Conservation (phyloP, 2,113 vertebrate species). For the Aspidoscelis tigris region DNA sequence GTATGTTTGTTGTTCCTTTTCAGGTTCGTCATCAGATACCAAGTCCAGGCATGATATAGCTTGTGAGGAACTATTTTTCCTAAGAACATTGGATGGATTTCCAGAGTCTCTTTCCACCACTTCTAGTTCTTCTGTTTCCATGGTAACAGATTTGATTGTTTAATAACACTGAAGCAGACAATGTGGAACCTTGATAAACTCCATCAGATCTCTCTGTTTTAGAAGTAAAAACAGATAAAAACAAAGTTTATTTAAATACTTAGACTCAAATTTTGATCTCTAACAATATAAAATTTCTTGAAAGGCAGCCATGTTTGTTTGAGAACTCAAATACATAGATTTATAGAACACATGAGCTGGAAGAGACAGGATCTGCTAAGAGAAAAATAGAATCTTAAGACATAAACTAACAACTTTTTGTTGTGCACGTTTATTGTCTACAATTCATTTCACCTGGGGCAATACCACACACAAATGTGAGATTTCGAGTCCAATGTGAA, state of each 20-base stretch:
- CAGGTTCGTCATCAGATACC: conserved; percentile 41
- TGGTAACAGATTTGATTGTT: conserved; percentile 35
- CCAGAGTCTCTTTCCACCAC: conserved; percentile 30
- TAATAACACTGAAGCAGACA: conserved; percentile 41
- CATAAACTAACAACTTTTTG: background rate
- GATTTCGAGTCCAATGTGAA: background rate
- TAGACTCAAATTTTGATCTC: background rate
- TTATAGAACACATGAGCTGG: no score
- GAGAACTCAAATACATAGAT: background rate
- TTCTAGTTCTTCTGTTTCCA: conserved; percentile 69
- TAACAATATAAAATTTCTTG: background rate
- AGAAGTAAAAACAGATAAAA: conserved; percentile 36
- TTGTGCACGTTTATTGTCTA: background rate
- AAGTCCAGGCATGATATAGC: conserved; percentile 31
- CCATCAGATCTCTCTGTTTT: conserved; percentile 38
- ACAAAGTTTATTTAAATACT: conserved; percentile 33
- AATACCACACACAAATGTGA: no score
- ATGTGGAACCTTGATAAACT: conserved; percentile 28
- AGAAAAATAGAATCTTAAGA: background rate
- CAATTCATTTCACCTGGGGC: background rate
- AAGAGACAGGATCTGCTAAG: no score
- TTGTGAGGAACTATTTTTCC: conserved; percentile 6
- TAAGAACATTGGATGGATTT: background rate
- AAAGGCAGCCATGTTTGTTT: background rate
- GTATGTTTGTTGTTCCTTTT: background rate